Percentiles rank a stretch among this genome's conserved stretches.
Evolutionary conservation across 2,888 invertebrate genomes (phyloP).

Genomic region (Lacanobia wlatinum): DNA sequence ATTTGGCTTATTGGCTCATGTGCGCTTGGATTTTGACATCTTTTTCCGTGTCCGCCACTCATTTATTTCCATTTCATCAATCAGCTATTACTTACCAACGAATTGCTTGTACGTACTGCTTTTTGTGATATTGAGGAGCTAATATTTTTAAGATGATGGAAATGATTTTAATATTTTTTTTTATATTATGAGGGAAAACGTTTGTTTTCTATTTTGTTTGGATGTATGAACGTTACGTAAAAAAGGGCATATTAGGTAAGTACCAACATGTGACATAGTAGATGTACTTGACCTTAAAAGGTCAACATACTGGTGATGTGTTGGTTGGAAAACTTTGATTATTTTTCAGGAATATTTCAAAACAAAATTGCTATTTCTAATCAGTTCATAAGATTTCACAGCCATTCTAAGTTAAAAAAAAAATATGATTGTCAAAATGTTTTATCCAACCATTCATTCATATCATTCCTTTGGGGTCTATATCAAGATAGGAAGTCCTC

Average conservation of each 20-base stretch:
- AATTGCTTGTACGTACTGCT: conserved; percentile 67
- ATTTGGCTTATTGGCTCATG: conserved; percentile 89
- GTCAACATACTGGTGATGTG: not conserved
- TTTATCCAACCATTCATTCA: no score
- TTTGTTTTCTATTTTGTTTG: not conserved
- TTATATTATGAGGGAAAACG: not conserved
- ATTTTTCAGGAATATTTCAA: not conserved
- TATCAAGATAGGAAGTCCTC: not conserved
- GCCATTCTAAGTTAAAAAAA: no score
- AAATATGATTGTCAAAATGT: no score
- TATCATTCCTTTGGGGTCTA: no score
- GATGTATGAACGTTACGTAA: no score
- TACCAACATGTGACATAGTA: no score
- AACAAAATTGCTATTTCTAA: no score
- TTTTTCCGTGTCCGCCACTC: conserved; percentile 82
- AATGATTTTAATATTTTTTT: conserved; percentile 6
- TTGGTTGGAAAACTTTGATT: not conserved
- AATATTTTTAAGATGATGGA: conserved; percentile 36
- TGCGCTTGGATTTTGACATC: conserved; percentile 87
- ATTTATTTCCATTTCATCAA: conserved; percentile 85
- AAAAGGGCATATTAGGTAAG: no score
- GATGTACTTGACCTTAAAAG: no score
- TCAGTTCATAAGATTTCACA: no score
- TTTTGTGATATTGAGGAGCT: conserved; percentile 32
- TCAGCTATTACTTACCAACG: conserved; percentile 76